These are phyloP conservation scores for Tenthredo livida DNA, from an alignment of 2,888 invertebrate genomes.

Conservation along the genomic window DNA sequence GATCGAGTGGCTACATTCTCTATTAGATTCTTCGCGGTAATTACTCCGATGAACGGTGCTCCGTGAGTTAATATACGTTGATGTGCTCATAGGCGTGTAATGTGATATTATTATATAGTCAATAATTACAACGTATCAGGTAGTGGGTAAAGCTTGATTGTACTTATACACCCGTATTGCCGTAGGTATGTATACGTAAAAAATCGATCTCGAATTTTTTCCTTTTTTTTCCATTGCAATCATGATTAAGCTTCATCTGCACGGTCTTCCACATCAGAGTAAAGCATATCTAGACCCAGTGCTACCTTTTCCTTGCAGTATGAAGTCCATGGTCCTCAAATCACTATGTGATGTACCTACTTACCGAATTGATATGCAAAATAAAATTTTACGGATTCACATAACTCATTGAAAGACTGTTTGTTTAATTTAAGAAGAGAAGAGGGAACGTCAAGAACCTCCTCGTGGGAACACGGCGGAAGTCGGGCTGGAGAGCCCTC, in stretches of 20 bases:
- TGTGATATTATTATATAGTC: constrained; percentile 30
- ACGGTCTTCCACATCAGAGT: neutral
- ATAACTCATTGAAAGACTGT: constrained; percentile 57
- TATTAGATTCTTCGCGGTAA: constrained; percentile 48
- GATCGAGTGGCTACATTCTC: constrained; percentile 17
- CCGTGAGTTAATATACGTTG: constrained; percentile 3
- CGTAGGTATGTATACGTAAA: neutral
- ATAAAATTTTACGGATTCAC: constrained; percentile 64
- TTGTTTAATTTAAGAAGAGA: constrained; percentile 67
- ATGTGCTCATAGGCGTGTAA: constrained; percentile 26
- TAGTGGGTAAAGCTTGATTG: constrained; percentile 13
- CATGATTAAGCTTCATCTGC: neutral
- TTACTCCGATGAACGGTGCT: constrained; percentile 28
- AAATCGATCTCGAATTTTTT: neutral
- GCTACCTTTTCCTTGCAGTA: neutral
- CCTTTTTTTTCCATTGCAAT: neutral
- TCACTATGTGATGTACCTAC: constrained; percentile 23
- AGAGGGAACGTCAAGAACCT: neutral
- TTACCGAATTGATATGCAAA: constrained; percentile 63
- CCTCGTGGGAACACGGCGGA: constrained; percentile 24
- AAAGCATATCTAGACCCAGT: neutral
- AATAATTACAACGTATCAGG: constrained; percentile 35
- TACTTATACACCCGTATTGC: neutral
- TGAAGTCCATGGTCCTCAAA: neutral
- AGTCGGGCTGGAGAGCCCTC: constrained; percentile 52